phyloP scores from a whole-genome alignment of 2,797 vertebrate species.

The Pelochelys cantorii region DNA sequence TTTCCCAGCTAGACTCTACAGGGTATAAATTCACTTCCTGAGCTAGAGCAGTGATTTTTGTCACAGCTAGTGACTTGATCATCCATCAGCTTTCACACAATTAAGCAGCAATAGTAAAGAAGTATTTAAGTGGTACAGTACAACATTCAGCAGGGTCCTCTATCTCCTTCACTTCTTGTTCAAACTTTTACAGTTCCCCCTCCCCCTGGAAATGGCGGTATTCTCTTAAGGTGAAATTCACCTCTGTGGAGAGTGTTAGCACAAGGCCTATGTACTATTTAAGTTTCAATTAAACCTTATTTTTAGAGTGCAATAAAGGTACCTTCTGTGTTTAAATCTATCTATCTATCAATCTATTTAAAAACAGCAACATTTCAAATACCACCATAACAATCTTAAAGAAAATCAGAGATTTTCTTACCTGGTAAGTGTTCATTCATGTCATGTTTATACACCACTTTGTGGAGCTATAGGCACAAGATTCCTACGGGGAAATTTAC shows the following conservation, averaged over 20 bases:
- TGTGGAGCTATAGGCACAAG: slow-evolving; percentile 71
- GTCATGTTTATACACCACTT: slow-evolving; percentile 52
- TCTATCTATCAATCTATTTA: slow-evolving; percentile 63
- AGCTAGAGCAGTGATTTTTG: neutral
- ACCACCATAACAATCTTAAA: slow-evolving; percentile 49
- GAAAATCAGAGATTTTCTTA: slow-evolving; percentile 50
- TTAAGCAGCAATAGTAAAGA: neutral
- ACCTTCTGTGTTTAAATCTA: slow-evolving; percentile 66
- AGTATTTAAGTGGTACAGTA: neutral
- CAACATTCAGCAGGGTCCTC: slow-evolving; percentile 19
- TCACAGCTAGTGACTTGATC: neutral
- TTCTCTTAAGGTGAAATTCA: slow-evolving; percentile 32
- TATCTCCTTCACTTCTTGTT: neutral
- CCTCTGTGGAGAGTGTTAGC: slow-evolving; percentile 29
- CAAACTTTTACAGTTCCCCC: neutral
- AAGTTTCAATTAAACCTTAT: neutral
- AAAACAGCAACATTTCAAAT: slow-evolving; percentile 60
- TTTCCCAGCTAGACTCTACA: neutral
- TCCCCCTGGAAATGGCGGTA: neutral
- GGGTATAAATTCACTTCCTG: neutral
- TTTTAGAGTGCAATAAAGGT: slow-evolving; percentile 63
- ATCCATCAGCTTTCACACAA: neutral
- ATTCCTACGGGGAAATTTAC: slow-evolving; percentile 58
- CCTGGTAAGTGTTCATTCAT: slow-evolving; percentile 38
- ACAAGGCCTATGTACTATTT: neutral